These are phyloP conservation scores for Zaprionus tsacasi DNA, from an alignment of 1,140 invertebrate genomes.

Conservation along the genomic window DNA sequence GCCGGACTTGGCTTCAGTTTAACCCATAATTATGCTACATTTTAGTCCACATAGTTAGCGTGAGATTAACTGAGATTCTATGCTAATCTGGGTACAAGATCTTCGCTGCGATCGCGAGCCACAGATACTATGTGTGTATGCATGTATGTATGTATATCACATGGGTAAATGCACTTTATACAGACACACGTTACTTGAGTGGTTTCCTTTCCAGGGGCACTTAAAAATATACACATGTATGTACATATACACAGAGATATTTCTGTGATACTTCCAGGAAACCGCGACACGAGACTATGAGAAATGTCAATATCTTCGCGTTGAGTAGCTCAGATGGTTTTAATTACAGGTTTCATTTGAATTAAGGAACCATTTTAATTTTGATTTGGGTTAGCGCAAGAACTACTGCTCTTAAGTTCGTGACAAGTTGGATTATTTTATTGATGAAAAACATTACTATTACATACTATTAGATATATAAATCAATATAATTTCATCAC, in stretches of 20 bases:
- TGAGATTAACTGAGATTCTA: slow-evolving; percentile 31
- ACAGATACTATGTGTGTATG: background rate
- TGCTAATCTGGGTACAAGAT: slow-evolving; percentile 47
- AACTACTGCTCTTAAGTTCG: background rate
- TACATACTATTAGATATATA: background rate
- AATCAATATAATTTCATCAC: background rate
- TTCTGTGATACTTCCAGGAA: slow-evolving; percentile 23
- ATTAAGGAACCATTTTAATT: background rate
- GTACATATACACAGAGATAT: background rate
- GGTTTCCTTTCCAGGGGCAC: slow-evolving; percentile 14
- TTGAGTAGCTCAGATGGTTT: slow-evolving; percentile 6
- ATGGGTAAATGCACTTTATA: background rate
- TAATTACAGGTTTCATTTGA: background rate
- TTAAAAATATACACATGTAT: background rate
- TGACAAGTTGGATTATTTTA: background rate
- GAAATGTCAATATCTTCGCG: background rate
- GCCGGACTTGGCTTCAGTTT: slow-evolving; percentile 1
- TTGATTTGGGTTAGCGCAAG: background rate
- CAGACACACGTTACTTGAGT: slow-evolving; percentile 26
- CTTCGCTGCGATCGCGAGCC: background rate
- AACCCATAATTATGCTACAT: slow-evolving; percentile 62
- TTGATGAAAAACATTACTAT: background rate
- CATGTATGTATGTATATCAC: background rate
- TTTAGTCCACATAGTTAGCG: slow-evolving; percentile 16
- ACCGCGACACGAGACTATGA: background rate